Evolutionary conservation across 2,113 vertebrate species (phyloP), one percentile per base, ranked within the genome.

Genomic region (Myrmecobius fasciatus): DNA sequence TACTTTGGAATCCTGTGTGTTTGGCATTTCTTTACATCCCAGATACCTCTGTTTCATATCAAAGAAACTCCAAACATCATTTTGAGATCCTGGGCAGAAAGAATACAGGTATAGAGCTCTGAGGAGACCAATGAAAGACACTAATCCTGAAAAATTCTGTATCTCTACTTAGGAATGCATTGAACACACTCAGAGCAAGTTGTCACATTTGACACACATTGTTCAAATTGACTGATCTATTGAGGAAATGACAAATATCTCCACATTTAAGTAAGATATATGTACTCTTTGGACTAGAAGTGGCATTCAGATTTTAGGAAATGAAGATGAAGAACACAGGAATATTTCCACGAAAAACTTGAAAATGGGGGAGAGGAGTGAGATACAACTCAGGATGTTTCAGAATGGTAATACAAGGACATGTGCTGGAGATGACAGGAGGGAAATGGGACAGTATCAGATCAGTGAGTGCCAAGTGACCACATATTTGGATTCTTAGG

Each of bases 11-110:
- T 0, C 0, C 93, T 47, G 11, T 92, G 54, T 96, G 31, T 95
- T 90, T 95, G 93, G 90, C 28, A 94, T 95, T 96, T 98, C 60
- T 94, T 95, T 97, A 75, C 93, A 95, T 95, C 98, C 53, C 96
- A 92, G 97, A 93, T 96, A 31, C 91, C 91, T 96, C 93, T 95
- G 52, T 90, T 97, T 97, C 93, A 96, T 89, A 91, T 11, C 92
- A 43, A 48, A 95, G 67, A 97, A 97, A 96, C 91, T 94, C 94
- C 95, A 97, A 97, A 96, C 96, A 60, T 25, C 60, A 60, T 53
- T 94, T 1, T 94, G 94, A 92, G 54, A 24, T 90, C 28, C 95
- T 91, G 31, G 91, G 26, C 31, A 6, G 14, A 83, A 49, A 88
- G 90, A 36, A 53, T 89, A 53, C 91, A 31, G 47, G 14, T 51